A percentile compares a stretch with the other conserved stretches of the same genome.
Evolutionary conservation across 2,113 vertebrate species (phyloP).

Genomic region (Ginglymostoma cirratum): DNA sequence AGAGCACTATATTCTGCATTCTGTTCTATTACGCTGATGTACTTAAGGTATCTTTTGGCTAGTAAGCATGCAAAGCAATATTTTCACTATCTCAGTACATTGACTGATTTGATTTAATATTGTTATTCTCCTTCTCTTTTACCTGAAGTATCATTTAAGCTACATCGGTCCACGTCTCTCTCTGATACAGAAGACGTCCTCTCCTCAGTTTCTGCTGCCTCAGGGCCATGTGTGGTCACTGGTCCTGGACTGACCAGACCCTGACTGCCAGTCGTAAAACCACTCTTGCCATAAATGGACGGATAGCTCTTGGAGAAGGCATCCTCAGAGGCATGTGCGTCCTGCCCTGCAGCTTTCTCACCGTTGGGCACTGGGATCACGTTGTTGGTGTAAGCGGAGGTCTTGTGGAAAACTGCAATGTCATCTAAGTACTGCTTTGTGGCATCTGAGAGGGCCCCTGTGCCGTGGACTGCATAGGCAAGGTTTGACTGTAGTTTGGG

Average conservation of each 20-base stretch:
- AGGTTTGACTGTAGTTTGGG: constrained; percentile 61
- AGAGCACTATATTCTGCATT: background rate
- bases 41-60: too few relatives aligned
- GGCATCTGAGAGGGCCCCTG: constrained; percentile 70
- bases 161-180: constrained; percentile 23
- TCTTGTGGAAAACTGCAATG: constrained; percentile 76
- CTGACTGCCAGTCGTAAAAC: background rate
- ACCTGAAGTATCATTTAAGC: constrained; percentile 20
- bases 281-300: constrained; percentile 60
- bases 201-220: constrained; percentile 47
- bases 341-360: constrained; percentile 43
- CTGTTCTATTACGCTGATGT: too few relatives aligned
- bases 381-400: constrained; percentile 54
- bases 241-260: constrained; percentile 36
- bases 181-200: constrained; percentile 48
- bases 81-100: too few relatives aligned
- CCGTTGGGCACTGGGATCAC: constrained; percentile 47
- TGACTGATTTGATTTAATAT: too few relatives aligned
- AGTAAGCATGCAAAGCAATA: too few relatives aligned
- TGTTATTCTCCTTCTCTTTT: background rate
- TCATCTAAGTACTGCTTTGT: constrained; percentile 75
- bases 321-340: constrained; percentile 50
- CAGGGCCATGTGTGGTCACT: constrained; percentile 39
- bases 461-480: constrained; percentile 69
- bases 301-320: constrained; percentile 71